Percentiles rank a stretch among this genome's conserved stretches.
Evolutionary conservation across 2,113 vertebrate genomes (phyloP).

Genomic region (Oxygymnocypris stewartii): DNA sequence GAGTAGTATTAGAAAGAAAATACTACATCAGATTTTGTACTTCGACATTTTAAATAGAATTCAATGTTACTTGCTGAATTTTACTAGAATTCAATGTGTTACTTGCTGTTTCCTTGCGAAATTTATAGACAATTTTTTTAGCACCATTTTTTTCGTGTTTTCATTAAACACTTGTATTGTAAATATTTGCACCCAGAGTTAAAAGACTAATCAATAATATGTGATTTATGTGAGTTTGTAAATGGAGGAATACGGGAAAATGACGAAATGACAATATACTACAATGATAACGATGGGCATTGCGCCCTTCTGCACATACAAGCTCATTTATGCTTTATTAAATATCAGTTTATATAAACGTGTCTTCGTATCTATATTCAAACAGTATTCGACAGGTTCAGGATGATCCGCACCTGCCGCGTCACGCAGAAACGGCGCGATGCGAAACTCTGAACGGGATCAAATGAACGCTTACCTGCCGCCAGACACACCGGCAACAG

Average conservation of each 20-base stretch:
- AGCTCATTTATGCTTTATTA: not conserved
- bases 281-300: not conserved
- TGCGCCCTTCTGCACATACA: not conserved
- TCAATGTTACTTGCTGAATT: too few species aligned
- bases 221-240: not conserved
- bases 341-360: not conserved
- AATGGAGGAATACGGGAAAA: not conserved
- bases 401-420: not conserved
- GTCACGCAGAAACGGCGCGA: not conserved
- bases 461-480: slow-evolving; percentile 79
- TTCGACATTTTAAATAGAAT: too few species aligned
- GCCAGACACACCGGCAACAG: slow-evolving; percentile 90
- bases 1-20: not conserved
- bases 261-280: not conserved
- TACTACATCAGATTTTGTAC: not conserved
- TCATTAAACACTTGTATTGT: not conserved
- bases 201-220: too few species aligned
- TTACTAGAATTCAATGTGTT: too few species aligned
- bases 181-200: not conserved
- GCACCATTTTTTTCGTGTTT: not conserved
- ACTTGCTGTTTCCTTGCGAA: not conserved
- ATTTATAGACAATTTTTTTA: not conserved
- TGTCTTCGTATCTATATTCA: not conserved
- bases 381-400: not conserved
- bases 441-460: not conserved